Conservation (phyloP, 2,113 vertebrate genomes). For the Hypanus sabinus region DNA sequence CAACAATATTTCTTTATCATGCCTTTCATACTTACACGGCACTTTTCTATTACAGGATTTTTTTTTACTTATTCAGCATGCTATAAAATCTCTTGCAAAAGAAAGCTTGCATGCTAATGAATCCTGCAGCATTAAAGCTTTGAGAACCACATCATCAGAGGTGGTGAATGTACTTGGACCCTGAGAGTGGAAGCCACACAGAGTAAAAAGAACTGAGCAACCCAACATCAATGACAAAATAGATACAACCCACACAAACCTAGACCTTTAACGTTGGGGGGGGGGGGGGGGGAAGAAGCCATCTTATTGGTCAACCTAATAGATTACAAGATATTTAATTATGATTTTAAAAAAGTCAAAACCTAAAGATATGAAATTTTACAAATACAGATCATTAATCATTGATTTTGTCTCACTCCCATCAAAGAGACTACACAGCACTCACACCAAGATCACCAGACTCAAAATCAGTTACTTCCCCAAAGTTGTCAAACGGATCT, state of each 20-base stretch:
- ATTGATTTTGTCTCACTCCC: no score
- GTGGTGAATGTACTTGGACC: no score
- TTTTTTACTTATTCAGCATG: neutral
- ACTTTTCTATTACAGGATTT: neutral
- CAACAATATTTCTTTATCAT: neutral
- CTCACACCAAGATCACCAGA: no score
- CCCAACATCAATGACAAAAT: neutral
- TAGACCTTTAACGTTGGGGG: neutral
- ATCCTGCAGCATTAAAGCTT: neutral
- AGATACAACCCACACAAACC: neutral
- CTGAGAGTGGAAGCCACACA: neutral
- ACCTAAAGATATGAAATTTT: neutral
- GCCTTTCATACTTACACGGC: neutral
- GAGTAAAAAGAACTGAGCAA: neutral
- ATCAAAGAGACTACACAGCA: no score
- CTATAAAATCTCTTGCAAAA: neutral
- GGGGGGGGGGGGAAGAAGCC: neutral
- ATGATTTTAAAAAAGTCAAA: no score
- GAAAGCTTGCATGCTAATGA: neutral
- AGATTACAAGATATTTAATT: no score
- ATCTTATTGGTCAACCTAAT: no score
- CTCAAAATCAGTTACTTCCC: no score
- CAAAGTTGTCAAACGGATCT: no score
- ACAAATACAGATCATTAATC: neutral
- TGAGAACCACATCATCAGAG: neutral